phyloP scores from a whole-genome alignment of 2,113 vertebrate genomes.

The Tetrax tetrax region DNA sequence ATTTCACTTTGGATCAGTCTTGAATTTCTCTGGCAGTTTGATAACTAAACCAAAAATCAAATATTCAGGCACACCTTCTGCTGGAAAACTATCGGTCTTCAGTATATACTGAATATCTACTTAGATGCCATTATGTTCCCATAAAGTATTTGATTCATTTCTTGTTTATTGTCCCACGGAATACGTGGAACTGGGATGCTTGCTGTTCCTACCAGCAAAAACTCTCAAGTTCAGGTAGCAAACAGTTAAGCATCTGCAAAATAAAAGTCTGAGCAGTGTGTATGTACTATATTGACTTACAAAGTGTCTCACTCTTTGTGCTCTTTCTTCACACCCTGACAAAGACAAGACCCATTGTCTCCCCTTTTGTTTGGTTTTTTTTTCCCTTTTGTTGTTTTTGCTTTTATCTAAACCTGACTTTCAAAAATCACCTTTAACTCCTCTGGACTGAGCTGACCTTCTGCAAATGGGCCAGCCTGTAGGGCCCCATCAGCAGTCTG shows the following conservation, averaged over 20 bases:
- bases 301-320: background rate
- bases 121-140: background rate
- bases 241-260: background rate
- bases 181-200: background rate
- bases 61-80: background rate
- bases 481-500: fast-evolving
- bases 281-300: background rate
- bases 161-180: background rate
- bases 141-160: background rate
- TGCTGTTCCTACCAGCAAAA: background rate
- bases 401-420: background rate
- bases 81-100: background rate
- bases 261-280: background rate
- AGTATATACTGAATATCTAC: background rate
- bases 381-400: fast-evolving
- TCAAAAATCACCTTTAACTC: background rate
- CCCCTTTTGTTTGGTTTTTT: no score
- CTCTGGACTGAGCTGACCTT: background rate
- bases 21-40: background rate
- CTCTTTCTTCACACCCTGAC: background rate
- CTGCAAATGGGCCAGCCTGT: background rate
- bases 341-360: background rate
- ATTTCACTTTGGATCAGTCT: background rate
- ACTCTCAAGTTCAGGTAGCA: background rate
- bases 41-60: background rate